Conservation (phyloP, 64 coral and sea anemone species). For the Montipora cactus region DNA sequence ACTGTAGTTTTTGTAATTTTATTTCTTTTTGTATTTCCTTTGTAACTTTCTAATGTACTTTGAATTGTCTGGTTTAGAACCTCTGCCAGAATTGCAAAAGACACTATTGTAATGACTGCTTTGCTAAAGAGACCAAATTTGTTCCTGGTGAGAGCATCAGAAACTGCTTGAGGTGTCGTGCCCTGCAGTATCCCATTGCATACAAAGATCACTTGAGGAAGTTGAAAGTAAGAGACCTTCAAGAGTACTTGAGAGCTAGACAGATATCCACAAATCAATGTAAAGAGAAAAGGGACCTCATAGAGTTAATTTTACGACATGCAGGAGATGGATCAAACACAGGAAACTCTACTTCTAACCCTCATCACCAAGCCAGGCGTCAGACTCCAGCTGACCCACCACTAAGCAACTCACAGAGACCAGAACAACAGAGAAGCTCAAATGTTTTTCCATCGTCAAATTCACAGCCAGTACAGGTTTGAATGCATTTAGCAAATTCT, state of each 20-base stretch:
- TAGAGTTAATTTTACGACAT: constrained; percentile 82
- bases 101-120: constrained; percentile 75
- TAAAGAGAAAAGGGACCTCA: constrained; percentile 83
- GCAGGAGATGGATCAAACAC: constrained; percentile 10
- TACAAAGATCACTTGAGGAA: constrained; percentile 72
- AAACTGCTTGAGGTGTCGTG: constrained; percentile 74
- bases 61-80: constrained; percentile 49
- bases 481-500: neutral
- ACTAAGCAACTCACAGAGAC: neutral
- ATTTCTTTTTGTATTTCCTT: too few species aligned
- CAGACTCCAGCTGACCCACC: neutral
- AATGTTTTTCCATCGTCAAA: neutral
- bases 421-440: neutral
- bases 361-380: neutral
- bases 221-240: constrained; percentile 76
- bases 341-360: neutral
- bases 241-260: constrained; percentile 59
- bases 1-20: too few species aligned
- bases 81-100: constrained; percentile 74
- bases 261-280: constrained; percentile 67
- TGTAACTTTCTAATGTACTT: neutral
- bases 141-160: constrained; percentile 41
- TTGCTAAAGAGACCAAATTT: constrained; percentile 70
- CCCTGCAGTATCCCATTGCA: constrained; percentile 50
- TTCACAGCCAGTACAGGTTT: neutral